phyloP scores from a whole-genome alignment of 2,797 vertebrate species.

The Takifugu ocellatus region DNA sequence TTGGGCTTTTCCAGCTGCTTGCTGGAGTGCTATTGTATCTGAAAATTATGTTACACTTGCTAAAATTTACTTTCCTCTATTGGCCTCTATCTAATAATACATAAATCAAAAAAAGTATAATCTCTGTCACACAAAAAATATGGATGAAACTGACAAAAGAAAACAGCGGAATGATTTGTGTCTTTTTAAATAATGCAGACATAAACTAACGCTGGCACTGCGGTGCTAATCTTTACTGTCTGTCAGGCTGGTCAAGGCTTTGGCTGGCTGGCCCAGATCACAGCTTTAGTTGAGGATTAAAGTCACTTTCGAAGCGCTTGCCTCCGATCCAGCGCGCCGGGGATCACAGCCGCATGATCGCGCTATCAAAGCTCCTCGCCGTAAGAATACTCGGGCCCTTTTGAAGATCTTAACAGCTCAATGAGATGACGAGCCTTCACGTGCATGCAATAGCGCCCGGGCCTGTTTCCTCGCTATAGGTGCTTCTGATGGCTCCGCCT shows the following conservation, averaged over 20 bases:
- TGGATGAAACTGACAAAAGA: too few species aligned
- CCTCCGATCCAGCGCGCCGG: conserved; percentile 34
- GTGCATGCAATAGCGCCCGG: conserved; percentile 8
- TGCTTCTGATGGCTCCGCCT: conserved; percentile 12
- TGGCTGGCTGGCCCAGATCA: conserved; percentile 29
- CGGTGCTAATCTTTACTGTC: neutral
- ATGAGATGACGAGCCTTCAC: conserved; percentile 15
- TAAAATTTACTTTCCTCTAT: too few species aligned
- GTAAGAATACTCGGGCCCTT: conserved; percentile 9
- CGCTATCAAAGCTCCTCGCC: conserved; percentile 49
- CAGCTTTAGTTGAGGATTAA: conserved; percentile 48
- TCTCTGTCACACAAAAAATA: too few species aligned
- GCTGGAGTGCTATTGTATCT: too few species aligned
- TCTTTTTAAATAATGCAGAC: too few species aligned
- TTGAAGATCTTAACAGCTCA: conserved; percentile 36
- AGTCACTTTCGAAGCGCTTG: conserved; percentile 41
- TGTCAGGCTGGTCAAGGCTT: conserved; percentile 16
- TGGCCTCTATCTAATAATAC: too few species aligned
- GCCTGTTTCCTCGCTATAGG: conserved; percentile 20
- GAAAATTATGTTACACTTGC: too few species aligned
- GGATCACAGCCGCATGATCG: conserved; percentile 47
- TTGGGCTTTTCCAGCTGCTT: too few species aligned
- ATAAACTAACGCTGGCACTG: too few species aligned
- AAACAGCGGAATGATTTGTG: too few species aligned
- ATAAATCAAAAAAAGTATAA: too few species aligned